Evolutionary conservation across 2,797 vertebrate species (phyloP).

Genomic region (Danionella dracula): DNA sequence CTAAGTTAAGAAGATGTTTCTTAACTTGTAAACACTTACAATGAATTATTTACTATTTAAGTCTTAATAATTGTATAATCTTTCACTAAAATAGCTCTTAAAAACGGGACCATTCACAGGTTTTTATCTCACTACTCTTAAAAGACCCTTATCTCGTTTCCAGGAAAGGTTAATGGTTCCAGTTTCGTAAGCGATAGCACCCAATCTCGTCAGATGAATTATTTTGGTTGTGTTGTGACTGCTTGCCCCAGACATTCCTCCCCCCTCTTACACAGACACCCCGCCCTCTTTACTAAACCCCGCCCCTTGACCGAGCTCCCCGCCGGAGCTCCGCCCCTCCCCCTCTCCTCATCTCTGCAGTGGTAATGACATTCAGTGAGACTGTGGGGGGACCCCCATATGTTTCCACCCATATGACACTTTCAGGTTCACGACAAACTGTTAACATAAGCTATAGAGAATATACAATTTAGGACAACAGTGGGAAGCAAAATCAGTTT

Average conservation of each 20-base stretch:
- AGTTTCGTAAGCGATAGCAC: background rate
- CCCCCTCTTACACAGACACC: constrained; percentile 35
- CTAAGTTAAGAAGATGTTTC: no score
- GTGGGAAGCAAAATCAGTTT: no score
- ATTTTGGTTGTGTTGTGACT: constrained; percentile 28
- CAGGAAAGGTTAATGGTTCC: background rate
- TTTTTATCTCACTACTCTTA: background rate
- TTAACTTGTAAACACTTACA: no score
- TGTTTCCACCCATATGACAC: constrained; percentile 13
- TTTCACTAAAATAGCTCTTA: no score
- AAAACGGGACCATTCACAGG: background rate
- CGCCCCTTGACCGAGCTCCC: constrained; percentile 12
- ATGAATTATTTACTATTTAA: no score
- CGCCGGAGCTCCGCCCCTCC: constrained; percentile 50
- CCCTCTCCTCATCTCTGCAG: constrained; percentile 56
- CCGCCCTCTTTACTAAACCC: constrained; percentile 42
- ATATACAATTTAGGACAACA: no score
- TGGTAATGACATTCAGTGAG: constrained; percentile 74
- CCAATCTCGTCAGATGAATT: background rate
- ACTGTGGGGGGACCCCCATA: constrained; percentile 43
- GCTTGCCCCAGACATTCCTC: constrained; percentile 34
- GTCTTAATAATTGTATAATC: no score
- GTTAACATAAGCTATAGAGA: background rate
- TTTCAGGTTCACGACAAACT: constrained; percentile 44
- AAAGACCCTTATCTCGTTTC: background rate